A percentile compares a stretch with the other conserved stretches of the same genome.
Conservation (phyloP, 2,797 vertebrate genomes). For the Melanotaenia trifasciata region DNA sequence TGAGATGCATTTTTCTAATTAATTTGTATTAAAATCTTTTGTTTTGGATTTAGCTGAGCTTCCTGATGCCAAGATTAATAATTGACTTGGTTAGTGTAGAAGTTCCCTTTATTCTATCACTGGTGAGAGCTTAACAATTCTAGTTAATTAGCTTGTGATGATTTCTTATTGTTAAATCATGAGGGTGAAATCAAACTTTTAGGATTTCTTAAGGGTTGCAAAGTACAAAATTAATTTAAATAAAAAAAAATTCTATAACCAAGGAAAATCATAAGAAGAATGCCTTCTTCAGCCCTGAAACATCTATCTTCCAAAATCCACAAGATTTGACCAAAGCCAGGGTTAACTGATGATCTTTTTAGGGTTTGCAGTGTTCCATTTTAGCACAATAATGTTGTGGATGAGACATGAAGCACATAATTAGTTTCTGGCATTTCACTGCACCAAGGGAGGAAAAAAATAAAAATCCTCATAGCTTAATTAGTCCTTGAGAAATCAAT, state of each 20-base stretch:
- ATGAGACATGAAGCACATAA: conserved; percentile 77
- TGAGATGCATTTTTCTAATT: conserved; percentile 30
- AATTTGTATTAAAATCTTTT: conserved; percentile 25
- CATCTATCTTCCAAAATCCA: conserved; percentile 17
- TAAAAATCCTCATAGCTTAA: conserved; percentile 68
- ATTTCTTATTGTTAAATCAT: conserved; percentile 33
- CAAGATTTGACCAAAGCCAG: conserved; percentile 49
- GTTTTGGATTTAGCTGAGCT: conserved; percentile 17
- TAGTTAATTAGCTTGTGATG: conserved; percentile 7
- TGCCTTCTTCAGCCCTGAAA: conserved; percentile 32
- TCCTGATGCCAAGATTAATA: conserved; percentile 17
- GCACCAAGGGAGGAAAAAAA: conserved; percentile 59
- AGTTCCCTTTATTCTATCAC: not conserved
- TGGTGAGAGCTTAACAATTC: conserved; percentile 5
- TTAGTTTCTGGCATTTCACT: conserved; percentile 76
- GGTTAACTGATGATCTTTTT: conserved; percentile 68
- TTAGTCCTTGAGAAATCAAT: conserved; percentile 78
- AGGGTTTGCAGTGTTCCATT: conserved; percentile 69
- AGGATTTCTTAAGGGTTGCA: conserved; percentile 3
- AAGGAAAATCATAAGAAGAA: conserved; percentile 33
- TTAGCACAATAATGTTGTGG: conserved; percentile 74
- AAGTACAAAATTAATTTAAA: conserved; percentile 11
- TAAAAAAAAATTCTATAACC: conserved; percentile 1
- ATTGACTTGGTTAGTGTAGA: conserved; percentile 13
- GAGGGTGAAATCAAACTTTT: conserved; percentile 17